These are phyloP conservation scores for Pungitius pungitius DNA, from an alignment of 2,113 vertebrate genomes.

Conservation along the genomic window DNA sequence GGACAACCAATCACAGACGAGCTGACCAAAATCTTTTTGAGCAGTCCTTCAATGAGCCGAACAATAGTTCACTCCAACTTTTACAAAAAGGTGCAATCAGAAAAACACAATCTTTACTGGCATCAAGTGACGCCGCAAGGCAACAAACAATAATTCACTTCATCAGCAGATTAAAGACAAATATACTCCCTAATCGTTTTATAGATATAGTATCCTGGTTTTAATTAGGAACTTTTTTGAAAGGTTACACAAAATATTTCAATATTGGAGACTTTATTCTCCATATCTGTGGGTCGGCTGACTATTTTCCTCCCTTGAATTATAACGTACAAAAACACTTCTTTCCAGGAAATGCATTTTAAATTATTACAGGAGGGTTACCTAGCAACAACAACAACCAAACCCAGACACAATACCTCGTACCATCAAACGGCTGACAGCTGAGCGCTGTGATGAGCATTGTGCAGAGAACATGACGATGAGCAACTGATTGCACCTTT, in stretches of 20 bases:
- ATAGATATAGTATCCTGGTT: not conserved
- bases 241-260: not conserved
- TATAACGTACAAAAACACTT: not conserved
- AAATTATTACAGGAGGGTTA: not conserved
- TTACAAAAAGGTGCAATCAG: slow-evolving; percentile 13
- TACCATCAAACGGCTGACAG: not conserved
- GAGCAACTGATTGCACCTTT: slow-evolving; percentile 34
- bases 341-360: not conserved
- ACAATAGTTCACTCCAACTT: no score
- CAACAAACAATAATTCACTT: not conserved
- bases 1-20: no score
- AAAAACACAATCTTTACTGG: not conserved
- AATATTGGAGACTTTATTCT: not conserved
- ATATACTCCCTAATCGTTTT: not conserved
- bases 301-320: not conserved
- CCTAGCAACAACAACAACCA: not conserved
- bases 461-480: no score
- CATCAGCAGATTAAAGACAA: not conserved
- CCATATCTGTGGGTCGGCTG: not conserved
- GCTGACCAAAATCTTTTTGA: no score
- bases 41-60: no score
- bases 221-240: not conserved
- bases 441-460: no score
- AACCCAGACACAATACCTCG: no score
- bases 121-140: not conserved